Evolutionary conservation across 2,797 vertebrate species (phyloP).

Genomic region (Tragopan temminckii): DNA sequence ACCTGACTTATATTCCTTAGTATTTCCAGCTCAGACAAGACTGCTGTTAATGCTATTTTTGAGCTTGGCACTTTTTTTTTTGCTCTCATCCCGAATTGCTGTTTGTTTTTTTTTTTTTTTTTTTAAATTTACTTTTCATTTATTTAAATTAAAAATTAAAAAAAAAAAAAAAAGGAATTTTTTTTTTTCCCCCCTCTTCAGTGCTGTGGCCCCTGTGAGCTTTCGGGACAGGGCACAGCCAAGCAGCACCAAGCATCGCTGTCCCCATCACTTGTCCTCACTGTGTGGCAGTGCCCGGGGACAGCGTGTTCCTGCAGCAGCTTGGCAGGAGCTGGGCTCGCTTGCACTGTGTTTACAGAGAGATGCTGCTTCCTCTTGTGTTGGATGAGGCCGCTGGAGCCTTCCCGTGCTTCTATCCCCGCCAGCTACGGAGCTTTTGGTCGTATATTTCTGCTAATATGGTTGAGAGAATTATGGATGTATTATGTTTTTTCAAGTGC

Average conservation of each 20-base stretch:
- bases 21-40: background rate
- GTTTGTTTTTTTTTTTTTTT: background rate
- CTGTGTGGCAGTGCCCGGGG: background rate
- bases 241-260: background rate
- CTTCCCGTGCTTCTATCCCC: background rate
- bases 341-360: constrained; percentile 53
- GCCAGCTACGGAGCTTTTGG: background rate
- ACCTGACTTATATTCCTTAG: background rate
- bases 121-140: no score
- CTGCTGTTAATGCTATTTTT: fast-evolving
- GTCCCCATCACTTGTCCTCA: background rate
- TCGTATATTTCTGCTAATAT: background rate
- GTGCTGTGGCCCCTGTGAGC: background rate
- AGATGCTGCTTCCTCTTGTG: background rate
- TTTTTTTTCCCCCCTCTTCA: background rate
- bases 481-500: background rate
- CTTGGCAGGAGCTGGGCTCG: constrained; percentile 34
- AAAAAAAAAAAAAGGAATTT: no score
- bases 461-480: background rate
- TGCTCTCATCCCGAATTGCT: background rate
- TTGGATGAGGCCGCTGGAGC: background rate
- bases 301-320: constrained; percentile 24
- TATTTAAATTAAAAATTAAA: no score
- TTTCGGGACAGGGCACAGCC: no score
- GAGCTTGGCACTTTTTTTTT: background rate